These are phyloP conservation scores for Lateolabrax maculatus DNA, from an alignment of 2,797 vertebrate genomes.

Conservation along the genomic window DNA sequence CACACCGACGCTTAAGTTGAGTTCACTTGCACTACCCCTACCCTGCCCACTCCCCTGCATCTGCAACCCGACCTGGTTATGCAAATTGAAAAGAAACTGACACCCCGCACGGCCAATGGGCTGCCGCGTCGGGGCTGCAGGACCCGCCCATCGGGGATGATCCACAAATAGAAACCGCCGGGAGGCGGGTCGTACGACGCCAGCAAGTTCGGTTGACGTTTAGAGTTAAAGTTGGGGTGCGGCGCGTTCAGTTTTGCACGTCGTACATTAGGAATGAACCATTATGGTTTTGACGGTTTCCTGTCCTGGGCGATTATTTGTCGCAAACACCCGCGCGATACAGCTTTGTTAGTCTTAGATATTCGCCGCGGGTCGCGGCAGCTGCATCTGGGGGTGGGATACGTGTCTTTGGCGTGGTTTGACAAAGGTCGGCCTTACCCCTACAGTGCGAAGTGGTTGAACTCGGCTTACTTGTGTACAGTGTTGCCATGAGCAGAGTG, in stretches of 20 bases:
- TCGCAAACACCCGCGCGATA: rapidly evolving
- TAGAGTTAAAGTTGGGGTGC: slow-evolving; percentile 88
- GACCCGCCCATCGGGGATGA: slow-evolving; percentile 53
- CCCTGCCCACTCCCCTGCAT: slow-evolving; percentile 85
- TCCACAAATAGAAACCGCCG: slow-evolving; percentile 62
- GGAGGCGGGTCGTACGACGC: slow-evolving; percentile 39
- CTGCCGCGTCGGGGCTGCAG: rapidly evolving
- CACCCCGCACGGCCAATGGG: slow-evolving; percentile 73
- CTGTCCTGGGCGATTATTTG: neutral
- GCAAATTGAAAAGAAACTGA: slow-evolving; percentile 75
- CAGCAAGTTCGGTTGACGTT: slow-evolving; percentile 41
- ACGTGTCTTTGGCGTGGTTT: slow-evolving; percentile 1
- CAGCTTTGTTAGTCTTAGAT: slow-evolving; percentile 6
- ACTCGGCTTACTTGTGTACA: slow-evolving; percentile 84
- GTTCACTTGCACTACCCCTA: slow-evolving; percentile 83
- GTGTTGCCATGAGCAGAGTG: slow-evolving; percentile 92
- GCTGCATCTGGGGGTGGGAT: neutral
- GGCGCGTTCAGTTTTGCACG: slow-evolving; percentile 98
- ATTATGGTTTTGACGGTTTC: slow-evolving; percentile 76
- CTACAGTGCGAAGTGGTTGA: slow-evolving; percentile 82
- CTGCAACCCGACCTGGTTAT: slow-evolving; percentile 89
- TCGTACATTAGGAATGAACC: slow-evolving; percentile 93
- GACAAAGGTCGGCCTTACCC: slow-evolving; percentile 66
- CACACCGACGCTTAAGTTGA: slow-evolving; percentile 84
- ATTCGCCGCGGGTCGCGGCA: neutral